A percentile compares a stretch with the other conserved stretches of the same genome.
These are phyloP conservation scores for Rhynchonycteris naso DNA, from an alignment of 2,797 vertebrate genomes.

Conservation along the genomic window DNA sequence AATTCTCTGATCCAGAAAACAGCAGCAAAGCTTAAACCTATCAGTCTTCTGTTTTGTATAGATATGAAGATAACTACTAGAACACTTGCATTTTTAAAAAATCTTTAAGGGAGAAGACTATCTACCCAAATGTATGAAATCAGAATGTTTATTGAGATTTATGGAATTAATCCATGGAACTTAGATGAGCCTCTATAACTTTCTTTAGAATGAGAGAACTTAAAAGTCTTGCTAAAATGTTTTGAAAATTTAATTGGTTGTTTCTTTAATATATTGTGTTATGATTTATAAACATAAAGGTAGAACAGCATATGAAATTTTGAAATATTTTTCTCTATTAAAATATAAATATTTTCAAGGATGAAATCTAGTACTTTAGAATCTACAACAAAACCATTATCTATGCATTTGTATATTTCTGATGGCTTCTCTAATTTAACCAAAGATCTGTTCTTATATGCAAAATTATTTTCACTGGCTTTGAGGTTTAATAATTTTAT, in stretches of 20 bases:
- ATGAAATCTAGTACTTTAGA: neutral
- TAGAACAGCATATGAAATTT: neutral
- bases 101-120: neutral
- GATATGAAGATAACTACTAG: slow-evolving; percentile 24
- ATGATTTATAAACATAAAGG: slow-evolving; percentile 15
- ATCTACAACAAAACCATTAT: neutral
- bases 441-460: neutral
- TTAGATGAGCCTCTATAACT: neutral
- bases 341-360: neutral
- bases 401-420: slow-evolving; percentile 7
- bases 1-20: neutral
- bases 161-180: neutral
- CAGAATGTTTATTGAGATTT: slow-evolving; percentile 10
- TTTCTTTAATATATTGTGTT: neutral
- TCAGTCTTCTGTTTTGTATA: neutral
- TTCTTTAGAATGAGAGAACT: neutral
- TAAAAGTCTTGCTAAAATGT: neutral
- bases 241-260: slow-evolving; percentile 14
- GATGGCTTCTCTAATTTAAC: neutral
- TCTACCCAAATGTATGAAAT: neutral
- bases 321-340: neutral
- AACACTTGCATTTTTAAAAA: slow-evolving; percentile 15
- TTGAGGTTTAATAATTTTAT: neutral
- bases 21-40: neutral
- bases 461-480: neutral